Evolutionary conservation across 2,888 invertebrate species (phyloP).

Genomic region (Erebia aethiops): DNA sequence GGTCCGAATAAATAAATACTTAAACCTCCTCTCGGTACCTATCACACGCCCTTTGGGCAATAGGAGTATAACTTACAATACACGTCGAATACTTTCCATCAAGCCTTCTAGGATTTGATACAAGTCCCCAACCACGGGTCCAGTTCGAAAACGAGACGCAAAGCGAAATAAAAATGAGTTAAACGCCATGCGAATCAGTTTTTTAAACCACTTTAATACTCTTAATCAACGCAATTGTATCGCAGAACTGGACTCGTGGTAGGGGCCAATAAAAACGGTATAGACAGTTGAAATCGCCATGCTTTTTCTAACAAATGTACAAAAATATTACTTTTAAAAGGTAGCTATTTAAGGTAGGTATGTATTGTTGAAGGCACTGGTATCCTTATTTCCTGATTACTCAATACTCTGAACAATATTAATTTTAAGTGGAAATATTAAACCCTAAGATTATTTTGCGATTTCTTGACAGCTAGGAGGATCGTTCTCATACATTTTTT

Average conservation of each 20-base stretch:
- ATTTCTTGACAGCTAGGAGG: conserved; percentile 63
- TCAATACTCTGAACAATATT: conserved; percentile 57
- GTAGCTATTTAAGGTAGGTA: conserved; percentile 71
- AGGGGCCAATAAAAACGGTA: conserved; percentile 38
- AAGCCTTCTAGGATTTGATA: conserved; percentile 61
- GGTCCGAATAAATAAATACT: conserved; percentile 81
- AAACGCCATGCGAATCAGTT: conserved; percentile 41
- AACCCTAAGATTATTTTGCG: conserved; percentile 58
- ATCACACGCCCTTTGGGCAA: conserved; percentile 71
- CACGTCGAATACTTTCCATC: conserved; percentile 64
- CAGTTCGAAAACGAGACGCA: conserved; percentile 39
- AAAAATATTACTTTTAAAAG: conserved; percentile 75
- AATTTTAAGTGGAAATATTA: conserved; percentile 45
- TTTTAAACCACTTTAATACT: conserved; percentile 41
- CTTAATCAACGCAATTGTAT: conserved; percentile 38
- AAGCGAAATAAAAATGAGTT: conserved; percentile 37
- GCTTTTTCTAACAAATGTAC: conserved; percentile 69
- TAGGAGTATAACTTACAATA: conserved; percentile 63
- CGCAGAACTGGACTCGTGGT: conserved; percentile 46
- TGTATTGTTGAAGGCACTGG: conserved; percentile 82
- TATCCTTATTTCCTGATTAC: conserved; percentile 64
- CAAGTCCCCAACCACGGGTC: conserved; percentile 46
- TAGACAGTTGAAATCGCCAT: conserved; percentile 57
- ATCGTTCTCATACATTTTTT: conserved; percentile 58
- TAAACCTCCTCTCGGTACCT: conserved; percentile 60